These are phyloP conservation scores for Distichodus sexfasciatus DNA, from an alignment of 2,797 vertebrate genomes.

Conservation along the genomic window DNA sequence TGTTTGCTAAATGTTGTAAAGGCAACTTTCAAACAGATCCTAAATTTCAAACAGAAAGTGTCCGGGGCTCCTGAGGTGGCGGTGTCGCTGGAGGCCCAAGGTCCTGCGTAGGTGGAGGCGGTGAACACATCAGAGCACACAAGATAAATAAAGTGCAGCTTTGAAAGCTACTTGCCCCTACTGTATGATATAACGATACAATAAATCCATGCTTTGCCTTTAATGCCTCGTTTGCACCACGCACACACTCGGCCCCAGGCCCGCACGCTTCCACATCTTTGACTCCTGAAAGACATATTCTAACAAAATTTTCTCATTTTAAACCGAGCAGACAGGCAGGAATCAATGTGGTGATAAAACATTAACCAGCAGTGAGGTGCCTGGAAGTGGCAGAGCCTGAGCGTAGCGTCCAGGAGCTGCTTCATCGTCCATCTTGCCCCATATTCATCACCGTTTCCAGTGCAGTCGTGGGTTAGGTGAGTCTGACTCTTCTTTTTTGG, in stretches of 20 bases:
- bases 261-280: neutral
- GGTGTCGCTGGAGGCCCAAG: conserved; percentile 47
- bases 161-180: conserved; percentile 24
- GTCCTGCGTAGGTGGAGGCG: conserved; percentile 54
- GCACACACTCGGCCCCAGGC: neutral
- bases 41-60: too few relatives aligned
- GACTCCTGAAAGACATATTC: conserved; percentile 47
- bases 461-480: conserved; percentile 60
- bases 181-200: conserved; percentile 29
- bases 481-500: conserved; percentile 34
- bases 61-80: conserved; percentile 12
- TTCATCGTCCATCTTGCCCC: conserved; percentile 44
- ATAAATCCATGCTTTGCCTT: conserved; percentile 21
- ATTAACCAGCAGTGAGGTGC: conserved; percentile 66
- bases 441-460: conserved; percentile 50
- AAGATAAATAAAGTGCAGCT: conserved; percentile 41
- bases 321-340: conserved; percentile 50
- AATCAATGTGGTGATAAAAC: conserved; percentile 61
- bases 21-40: too few relatives aligned
- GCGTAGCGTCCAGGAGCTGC: conserved; percentile 49
- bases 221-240: neutral
- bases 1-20: too few relatives aligned
- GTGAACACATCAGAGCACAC: conserved; percentile 36
- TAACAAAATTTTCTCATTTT: conserved; percentile 75
- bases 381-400: conserved; percentile 45